Conservation (phyloP, 1,140 invertebrate genomes). For the Halyomorpha halys region DNA sequence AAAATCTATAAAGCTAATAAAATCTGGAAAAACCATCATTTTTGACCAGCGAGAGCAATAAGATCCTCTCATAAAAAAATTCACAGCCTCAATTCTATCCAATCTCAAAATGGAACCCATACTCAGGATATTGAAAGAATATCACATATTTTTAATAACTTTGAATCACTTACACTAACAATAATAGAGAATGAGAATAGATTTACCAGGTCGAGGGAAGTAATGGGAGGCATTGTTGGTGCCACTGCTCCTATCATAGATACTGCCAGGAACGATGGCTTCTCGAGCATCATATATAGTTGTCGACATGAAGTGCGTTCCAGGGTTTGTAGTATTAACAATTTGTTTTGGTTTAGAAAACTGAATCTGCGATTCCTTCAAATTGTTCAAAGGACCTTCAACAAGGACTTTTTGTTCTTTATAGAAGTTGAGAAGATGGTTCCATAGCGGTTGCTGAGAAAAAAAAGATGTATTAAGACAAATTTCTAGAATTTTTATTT, state of each 20-base stretch:
- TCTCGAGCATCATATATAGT: slow-evolving; percentile 87
- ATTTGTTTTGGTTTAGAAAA: slow-evolving; percentile 95
- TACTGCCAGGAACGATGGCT: slow-evolving; percentile 74
- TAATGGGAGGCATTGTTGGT: slow-evolving; percentile 39
- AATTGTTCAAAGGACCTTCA: slow-evolving; percentile 93
- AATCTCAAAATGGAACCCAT: too few relatives aligned
- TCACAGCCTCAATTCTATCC: too few relatives aligned
- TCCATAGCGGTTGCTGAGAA: slow-evolving; percentile 85
- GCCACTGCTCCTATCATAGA: slow-evolving; percentile 53
- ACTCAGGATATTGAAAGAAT: too few relatives aligned
- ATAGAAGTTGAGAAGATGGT: slow-evolving; percentile 93
- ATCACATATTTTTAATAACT: too few relatives aligned
- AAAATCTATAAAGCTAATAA: too few relatives aligned
- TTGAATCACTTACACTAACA: not conserved
- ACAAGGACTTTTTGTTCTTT: slow-evolving; percentile 96
- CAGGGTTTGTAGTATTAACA: slow-evolving; percentile 86
- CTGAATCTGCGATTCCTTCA: slow-evolving; percentile 93
- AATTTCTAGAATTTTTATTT: not conserved
- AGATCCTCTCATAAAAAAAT: too few relatives aligned
- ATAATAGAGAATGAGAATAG: not conserved
- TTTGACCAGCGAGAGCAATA: too few relatives aligned
- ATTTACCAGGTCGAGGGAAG: slow-evolving; percentile 32
- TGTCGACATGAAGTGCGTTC: slow-evolving; percentile 93
- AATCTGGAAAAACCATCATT: too few relatives aligned
- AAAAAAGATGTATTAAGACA: slow-evolving; percentile 14